These are phyloP conservation scores for Pelmatolapia mariae DNA, from an alignment of 2,113 vertebrate genomes.

Conservation along the genomic window DNA sequence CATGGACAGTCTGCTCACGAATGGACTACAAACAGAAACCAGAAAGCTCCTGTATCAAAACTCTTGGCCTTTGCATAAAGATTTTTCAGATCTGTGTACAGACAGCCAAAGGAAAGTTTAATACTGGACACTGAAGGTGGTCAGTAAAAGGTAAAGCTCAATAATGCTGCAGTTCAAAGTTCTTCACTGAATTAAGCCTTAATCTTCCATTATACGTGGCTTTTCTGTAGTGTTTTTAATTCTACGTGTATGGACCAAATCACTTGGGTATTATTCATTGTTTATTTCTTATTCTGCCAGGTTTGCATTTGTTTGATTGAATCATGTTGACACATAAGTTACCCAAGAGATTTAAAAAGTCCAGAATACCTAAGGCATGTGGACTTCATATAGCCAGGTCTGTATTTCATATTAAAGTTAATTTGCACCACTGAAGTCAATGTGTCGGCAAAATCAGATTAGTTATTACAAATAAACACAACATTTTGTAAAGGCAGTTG, in stretches of 20 bases:
- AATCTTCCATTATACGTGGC: fast-evolving
- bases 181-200: background rate
- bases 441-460: background rate
- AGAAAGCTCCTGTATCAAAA: background rate
- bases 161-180: background rate
- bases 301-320: background rate
- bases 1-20: background rate
- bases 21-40: background rate
- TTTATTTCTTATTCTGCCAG: background rate
- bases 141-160: background rate
- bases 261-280: background rate
- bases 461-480: background rate
- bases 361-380: background rate
- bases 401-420: background rate
- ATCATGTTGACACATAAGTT: background rate
- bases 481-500: background rate
- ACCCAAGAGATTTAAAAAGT: background rate
- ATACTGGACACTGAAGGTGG: background rate
- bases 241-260: background rate
- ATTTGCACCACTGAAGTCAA: background rate
- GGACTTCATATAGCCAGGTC: background rate
- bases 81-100: background rate
- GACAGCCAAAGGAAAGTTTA: background rate
- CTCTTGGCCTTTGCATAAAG: background rate
- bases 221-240: background rate